Conservation (phyloP, 2,888 invertebrate species). For the Pantelozetes paolii region DNA sequence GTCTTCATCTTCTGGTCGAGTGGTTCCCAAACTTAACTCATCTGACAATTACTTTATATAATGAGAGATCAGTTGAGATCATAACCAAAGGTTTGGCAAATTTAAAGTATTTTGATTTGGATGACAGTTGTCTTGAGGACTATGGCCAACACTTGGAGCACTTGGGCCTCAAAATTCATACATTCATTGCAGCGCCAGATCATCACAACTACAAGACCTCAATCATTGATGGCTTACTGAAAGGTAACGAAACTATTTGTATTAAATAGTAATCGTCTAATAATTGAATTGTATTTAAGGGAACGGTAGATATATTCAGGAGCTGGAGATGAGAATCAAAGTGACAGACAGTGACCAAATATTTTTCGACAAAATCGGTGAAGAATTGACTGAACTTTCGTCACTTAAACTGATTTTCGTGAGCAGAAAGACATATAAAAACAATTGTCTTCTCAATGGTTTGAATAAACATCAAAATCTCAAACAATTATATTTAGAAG, state of each 20-base stretch:
- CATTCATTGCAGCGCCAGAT: constrained; percentile 39
- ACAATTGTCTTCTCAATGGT: background rate
- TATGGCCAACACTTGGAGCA: constrained; percentile 17
- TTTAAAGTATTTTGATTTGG: constrained; percentile 39
- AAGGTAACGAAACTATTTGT: constrained; percentile 4
- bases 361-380: constrained; percentile 30
- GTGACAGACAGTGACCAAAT: constrained; percentile 28
- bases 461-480: constrained; percentile 2
- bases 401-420: constrained; percentile 11
- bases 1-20: constrained; percentile 14
- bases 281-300: constrained; percentile 16
- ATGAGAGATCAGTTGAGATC: constrained; percentile 18
- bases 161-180: constrained; percentile 29
- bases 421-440: background rate
- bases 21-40: constrained; percentile 38
- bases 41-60: constrained; percentile 34
- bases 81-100: constrained; percentile 34
- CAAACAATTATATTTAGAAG: constrained; percentile 10
- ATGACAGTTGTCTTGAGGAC: constrained; percentile 32
- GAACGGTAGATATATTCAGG: constrained; percentile 32
- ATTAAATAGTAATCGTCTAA: background rate
- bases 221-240: constrained; percentile 30
- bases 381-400: background rate
- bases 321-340: constrained; percentile 28
- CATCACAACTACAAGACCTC: constrained; percentile 32